A percentile compares a stretch with the other conserved stretches of the same genome.
Evolutionary conservation across 2,113 vertebrate species (phyloP).

Genomic region (Prinia subflava): DNA sequence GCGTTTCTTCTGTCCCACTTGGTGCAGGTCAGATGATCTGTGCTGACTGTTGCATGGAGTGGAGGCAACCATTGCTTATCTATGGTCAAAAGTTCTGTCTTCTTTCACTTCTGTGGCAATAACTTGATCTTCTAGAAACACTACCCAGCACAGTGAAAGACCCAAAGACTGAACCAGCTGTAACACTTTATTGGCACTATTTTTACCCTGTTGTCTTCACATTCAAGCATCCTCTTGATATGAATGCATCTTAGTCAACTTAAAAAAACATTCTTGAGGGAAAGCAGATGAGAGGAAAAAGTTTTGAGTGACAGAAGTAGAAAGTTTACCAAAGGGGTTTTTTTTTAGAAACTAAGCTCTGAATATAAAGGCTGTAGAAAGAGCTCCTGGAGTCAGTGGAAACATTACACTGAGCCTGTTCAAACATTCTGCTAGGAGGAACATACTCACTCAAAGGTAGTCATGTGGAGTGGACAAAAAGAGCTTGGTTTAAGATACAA

Average conservation of each 20-base stretch:
- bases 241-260: not conserved
- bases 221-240: not conserved
- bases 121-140: not conserved
- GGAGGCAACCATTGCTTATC: not conserved
- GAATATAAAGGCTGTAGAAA: not conserved
- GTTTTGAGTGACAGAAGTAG: not conserved
- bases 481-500: not conserved
- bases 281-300: not conserved
- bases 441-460: not conserved
- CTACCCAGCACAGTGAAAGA: not conserved
- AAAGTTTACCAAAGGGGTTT: not conserved
- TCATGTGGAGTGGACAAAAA: not conserved
- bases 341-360: not conserved
- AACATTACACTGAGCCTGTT: not conserved
- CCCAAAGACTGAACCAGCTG: not conserved
- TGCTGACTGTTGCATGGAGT: not conserved
- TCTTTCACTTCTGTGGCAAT: not conserved
- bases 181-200: not conserved
- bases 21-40: not conserved
- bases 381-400: not conserved
- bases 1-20: not conserved
- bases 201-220: not conserved
- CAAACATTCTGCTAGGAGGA: not conserved
- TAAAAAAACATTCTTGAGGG: not conserved
- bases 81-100: not conserved